Conservation (phyloP, 2,797 vertebrate species). For the Thaleichthys pacificus region DNA sequence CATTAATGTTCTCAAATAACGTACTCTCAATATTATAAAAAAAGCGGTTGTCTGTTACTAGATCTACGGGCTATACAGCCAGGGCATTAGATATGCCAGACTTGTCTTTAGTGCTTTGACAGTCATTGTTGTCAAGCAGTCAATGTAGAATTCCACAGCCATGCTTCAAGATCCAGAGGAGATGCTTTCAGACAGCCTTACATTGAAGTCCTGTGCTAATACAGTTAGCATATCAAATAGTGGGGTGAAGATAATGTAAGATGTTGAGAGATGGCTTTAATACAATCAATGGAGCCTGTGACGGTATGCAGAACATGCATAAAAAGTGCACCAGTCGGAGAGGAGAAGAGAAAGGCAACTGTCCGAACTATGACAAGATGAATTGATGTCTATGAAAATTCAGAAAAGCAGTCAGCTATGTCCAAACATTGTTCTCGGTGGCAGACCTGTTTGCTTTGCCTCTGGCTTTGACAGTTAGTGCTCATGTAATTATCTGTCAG, state of each 20-base stretch:
- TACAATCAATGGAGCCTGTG: not conserved
- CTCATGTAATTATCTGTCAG: slow-evolving; percentile 61
- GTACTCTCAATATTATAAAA: too few relatives aligned
- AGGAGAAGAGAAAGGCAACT: slow-evolving; percentile 17
- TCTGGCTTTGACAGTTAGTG: slow-evolving; percentile 44
- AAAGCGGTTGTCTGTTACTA: too few relatives aligned
- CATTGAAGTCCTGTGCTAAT: slow-evolving; percentile 1
- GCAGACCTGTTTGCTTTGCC: slow-evolving; percentile 44
- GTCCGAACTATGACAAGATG: slow-evolving; percentile 41
- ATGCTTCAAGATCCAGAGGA: not conserved
- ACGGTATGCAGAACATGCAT: slow-evolving; percentile 11
- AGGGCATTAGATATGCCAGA: not conserved
- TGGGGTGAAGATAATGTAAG: not conserved
- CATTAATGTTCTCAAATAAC: too few relatives aligned
- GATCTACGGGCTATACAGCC: not conserved
- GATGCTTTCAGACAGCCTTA: not conserved
- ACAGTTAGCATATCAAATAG: slow-evolving; percentile 17
- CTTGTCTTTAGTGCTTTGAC: slow-evolving; percentile 7
- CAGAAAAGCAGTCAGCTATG: slow-evolving; percentile 49
- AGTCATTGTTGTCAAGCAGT: slow-evolving; percentile 15
- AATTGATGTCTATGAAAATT: slow-evolving; percentile 53
- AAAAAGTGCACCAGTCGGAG: not conserved
- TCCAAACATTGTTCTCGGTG: slow-evolving; percentile 58
- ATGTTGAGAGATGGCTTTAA: slow-evolving; percentile 6
- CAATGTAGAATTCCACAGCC: slow-evolving; percentile 1